Base-by-base conservation (phyloP, 2,888 invertebrate species). In the Cryptocephalus primarius region DNA sequence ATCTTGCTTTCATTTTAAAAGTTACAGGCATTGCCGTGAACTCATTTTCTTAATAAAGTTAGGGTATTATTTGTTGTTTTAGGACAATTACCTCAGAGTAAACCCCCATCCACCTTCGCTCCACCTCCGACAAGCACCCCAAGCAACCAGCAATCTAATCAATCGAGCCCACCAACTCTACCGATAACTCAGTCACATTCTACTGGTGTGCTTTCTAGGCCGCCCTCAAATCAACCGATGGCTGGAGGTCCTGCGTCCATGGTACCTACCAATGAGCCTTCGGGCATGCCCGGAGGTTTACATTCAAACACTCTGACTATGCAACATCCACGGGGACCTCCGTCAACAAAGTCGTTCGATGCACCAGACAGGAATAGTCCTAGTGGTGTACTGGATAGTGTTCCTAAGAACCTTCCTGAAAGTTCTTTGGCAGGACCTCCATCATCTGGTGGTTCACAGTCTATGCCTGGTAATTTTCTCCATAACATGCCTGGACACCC, bases 81-180 rank as follows among this genome's bases (percentile, higher is more conserved):
- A 22, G 22, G 22, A 22, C 22, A 22, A 22, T 6, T 22, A 22
- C 22, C 22, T 22, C 22, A 22, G 39, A 59, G 56, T 42, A 60
- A 58, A 49, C 53, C 59, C 42, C 55, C 57, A 11, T 49, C 57
- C 39, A 55, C 51, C 34, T 56, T 55, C 47, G 43, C 48, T 13
- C 49, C 53, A 32, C 52, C 60, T 39, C 58, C 59, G 42, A 54
- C 55, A 38, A 56, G 55, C 31, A 53, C 58, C 46, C 50, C 55
- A 32, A 54, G 4, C 9, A 31, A 33, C 42, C 43, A 40, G 33
- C 68, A 66, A 33, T 66, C 60, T 31, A 65, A 41, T 57, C 60
- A 42, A 52, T 58, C 41, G 60, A 22, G 31, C 11, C 44, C 45
- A 31, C 32, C 46, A 6, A 22, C 22, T 33, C 32, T 32, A 39